Percentiles rank a stretch among this genome's conserved stretches.
Evolutionary conservation across 2,888 invertebrate species (phyloP).

Genomic region (Eucera pruinosa): DNA sequence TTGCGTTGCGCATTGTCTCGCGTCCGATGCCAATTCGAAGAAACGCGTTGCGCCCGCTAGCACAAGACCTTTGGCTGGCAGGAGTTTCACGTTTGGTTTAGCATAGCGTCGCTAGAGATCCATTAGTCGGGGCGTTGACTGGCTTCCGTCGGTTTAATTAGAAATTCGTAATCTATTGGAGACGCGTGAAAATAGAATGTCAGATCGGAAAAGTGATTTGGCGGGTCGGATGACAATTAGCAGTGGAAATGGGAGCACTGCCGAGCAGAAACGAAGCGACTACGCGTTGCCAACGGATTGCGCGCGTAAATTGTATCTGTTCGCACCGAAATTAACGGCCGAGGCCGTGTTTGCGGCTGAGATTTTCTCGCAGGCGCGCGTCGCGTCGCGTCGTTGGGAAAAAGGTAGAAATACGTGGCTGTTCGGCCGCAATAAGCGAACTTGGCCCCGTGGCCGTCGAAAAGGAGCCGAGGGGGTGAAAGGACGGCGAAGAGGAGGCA

Average conservation of each 20-base stretch:
- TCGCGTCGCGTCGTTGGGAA: too few species aligned
- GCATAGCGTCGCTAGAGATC: constrained; percentile 1
- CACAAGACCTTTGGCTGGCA: too few species aligned
- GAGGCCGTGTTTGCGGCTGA: constrained; percentile 41
- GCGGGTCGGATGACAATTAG: constrained; percentile 58
- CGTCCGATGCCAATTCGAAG: too few species aligned
- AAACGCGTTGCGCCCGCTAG: too few species aligned
- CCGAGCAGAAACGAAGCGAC: constrained; percentile 54
- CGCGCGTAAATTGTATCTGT: constrained; percentile 72
- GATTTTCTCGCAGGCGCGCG: too few species aligned
- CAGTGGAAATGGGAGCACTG: constrained; percentile 53
- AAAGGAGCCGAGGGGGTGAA: too few species aligned
- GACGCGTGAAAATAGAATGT: constrained; percentile 52
- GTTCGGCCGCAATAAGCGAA: neutral
- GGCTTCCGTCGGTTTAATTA: constrained; percentile 47
- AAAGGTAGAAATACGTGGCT: neutral
- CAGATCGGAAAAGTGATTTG: constrained; percentile 22
- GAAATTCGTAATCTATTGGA: constrained; percentile 49
- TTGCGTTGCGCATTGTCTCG: neutral
- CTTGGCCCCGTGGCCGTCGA: neutral
- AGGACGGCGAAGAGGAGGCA: too few species aligned
- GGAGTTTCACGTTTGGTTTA: too few species aligned
- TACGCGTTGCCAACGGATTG: constrained; percentile 69
- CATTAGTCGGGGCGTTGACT: constrained; percentile 52
- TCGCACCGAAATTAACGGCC: constrained; percentile 68